These are phyloP conservation scores for Hemiscyllium ocellatum DNA, from an alignment of 2,113 vertebrate genomes.

Conservation along the genomic window DNA sequence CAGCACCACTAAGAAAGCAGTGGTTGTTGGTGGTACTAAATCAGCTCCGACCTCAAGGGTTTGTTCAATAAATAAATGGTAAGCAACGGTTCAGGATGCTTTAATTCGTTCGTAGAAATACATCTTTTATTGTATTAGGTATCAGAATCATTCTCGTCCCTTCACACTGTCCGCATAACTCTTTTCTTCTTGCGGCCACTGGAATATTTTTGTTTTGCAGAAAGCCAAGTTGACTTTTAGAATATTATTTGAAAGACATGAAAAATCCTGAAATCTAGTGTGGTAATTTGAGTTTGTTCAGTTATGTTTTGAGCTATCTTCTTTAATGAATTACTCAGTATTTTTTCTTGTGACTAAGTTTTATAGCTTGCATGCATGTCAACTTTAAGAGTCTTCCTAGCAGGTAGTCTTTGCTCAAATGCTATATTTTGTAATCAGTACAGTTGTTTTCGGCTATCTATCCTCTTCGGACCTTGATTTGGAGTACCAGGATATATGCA, in stretches of 20 bases:
- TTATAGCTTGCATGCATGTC: background rate
- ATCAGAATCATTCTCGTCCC: background rate
- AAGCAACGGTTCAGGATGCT: background rate
- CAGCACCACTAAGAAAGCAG: background rate
- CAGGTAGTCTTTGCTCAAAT: background rate
- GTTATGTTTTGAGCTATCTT: background rate
- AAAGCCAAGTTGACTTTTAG: background rate
- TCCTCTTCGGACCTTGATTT: background rate
- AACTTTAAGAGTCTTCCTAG: background rate
- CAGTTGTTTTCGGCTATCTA: background rate
- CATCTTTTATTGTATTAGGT: background rate
- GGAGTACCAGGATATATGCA: background rate
- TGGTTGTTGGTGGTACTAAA: background rate
- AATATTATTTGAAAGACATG: background rate
- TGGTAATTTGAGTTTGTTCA: background rate
- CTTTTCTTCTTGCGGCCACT: background rate
- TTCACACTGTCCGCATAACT: background rate
- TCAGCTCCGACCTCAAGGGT: too few species aligned
- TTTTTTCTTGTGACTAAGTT: background rate
- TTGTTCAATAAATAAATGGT: background rate
- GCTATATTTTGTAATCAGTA: background rate
- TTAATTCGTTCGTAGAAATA: background rate
- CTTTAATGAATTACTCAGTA: background rate
- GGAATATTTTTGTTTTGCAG: background rate
- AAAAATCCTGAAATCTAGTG: background rate